A percentile compares a stretch with the other conserved stretches of the same genome.
phyloP scores from a whole-genome alignment of 2,797 vertebrate species.

The Brachyalestes nurse region DNA sequence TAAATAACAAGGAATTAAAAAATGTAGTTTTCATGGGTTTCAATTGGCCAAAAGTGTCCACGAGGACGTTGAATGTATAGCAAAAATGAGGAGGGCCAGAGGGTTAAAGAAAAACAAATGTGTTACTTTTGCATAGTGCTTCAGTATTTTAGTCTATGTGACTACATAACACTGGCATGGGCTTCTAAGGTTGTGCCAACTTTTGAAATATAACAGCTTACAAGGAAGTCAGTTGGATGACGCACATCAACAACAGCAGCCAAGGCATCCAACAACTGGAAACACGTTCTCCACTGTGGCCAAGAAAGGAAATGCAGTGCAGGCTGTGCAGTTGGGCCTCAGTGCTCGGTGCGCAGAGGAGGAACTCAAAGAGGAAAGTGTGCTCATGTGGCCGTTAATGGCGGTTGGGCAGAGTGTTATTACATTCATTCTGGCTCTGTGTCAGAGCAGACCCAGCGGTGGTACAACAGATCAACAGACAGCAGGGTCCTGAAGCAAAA shows the following conservation, averaged over 20 bases:
- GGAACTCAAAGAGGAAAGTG: constrained; percentile 27
- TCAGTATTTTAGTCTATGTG: too few relatives aligned
- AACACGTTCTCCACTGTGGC: background rate
- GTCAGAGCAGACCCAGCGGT: constrained; percentile 10
- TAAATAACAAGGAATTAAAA: too few relatives aligned
- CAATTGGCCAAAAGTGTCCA: too few relatives aligned
- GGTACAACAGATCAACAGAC: background rate
- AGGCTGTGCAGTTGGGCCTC: background rate
- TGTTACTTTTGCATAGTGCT: too few relatives aligned
- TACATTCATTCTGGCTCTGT: background rate
- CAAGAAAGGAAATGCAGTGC: constrained; percentile 19
- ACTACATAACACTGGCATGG: too few relatives aligned
- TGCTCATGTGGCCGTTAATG: constrained; percentile 34
- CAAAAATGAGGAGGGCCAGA: too few relatives aligned
- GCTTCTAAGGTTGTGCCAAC: background rate
- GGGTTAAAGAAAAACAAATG: too few relatives aligned
- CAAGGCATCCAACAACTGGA: background rate
- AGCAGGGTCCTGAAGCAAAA: constrained; percentile 44
- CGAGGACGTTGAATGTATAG: too few relatives aligned
- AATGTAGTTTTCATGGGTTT: too few relatives aligned
- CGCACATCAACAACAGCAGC: too few relatives aligned
- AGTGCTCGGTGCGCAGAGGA: background rate
- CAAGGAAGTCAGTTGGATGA: background rate
- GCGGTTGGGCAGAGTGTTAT: constrained; percentile 8
- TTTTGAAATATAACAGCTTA: constrained; percentile 2